Base-by-base conservation (phyloP, 2,113 vertebrate species). In the Melanocharis versteri region DNA sequence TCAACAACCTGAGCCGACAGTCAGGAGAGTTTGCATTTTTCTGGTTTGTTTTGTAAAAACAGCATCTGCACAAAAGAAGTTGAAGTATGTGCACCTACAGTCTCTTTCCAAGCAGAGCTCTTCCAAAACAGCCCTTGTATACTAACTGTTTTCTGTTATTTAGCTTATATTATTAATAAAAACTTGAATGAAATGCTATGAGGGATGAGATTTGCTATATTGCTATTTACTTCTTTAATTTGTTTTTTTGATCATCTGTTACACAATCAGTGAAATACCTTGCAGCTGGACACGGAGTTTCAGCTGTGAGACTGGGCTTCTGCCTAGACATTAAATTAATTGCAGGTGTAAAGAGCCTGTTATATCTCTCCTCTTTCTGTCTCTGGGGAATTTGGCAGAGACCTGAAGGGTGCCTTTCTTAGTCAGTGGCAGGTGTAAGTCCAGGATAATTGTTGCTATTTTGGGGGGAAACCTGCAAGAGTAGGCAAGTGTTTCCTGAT, bases 41-140 rank as follows among this genome's bases (percentile, higher is more conserved):
- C 68, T 78, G 54, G 33, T 87, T 94, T 89, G 47, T 73, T 93
- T 84, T 60, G 35, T 62, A 17, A 75, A 84, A 89, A 47, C 39
- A 82, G 39, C 24, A 76, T 54, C 51, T 13, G 4, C 31, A 2
- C 53, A 48, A 66, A 76, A 91, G 56, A 44, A 87, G 15, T 16
- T 6, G 42, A 50, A 71, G 33, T 31, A 19, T 5, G 18, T 14
- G 42, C 44, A 88, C 35, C 26, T 57, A 42, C 60, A 69, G n/a
- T 42, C 61, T 80, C 39, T 79, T 53, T 69, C 27, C 11, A 8
- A 89, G 69, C 45, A 73, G 28, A 65, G 30, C 14, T 9, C 69
- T 87, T 89, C 64, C 78, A 61, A 73, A 83, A 27, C 20, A 70
- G 37, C 27, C 65, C 51, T 65, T 66, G 13, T 31, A 56, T 48